These are phyloP conservation scores for Apis laboriosa DNA, from an alignment of 1,140 invertebrate genomes.

Conservation along the genomic window DNA sequence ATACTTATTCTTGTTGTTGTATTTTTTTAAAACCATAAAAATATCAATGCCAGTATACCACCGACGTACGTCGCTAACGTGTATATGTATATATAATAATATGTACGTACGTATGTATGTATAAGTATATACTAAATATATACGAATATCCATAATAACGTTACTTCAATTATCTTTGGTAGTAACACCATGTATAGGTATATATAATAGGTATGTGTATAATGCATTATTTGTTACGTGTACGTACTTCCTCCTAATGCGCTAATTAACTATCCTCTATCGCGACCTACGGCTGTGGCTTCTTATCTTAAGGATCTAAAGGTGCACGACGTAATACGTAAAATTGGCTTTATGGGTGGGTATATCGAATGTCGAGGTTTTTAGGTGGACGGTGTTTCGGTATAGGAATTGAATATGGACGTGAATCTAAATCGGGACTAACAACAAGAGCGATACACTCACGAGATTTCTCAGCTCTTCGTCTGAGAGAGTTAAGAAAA, in stretches of 20 bases:
- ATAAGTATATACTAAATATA: slow-evolving; percentile 56
- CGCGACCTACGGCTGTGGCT: slow-evolving; percentile 43
- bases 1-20: slow-evolving; percentile 36
- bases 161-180: slow-evolving; percentile 41
- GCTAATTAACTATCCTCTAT: slow-evolving; percentile 45
- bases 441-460: slow-evolving; percentile 16
- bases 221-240: slow-evolving; percentile 57
- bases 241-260: slow-evolving; percentile 38
- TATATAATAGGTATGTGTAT: slow-evolving; percentile 57
- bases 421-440: slow-evolving; percentile 9
- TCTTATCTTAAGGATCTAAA: slow-evolving; percentile 45
- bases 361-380: slow-evolving; percentile 15
- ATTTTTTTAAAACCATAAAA: slow-evolving; percentile 64
- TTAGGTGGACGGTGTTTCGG: slow-evolving; percentile 33
- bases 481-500: not conserved
- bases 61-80: slow-evolving; percentile 62
- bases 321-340: slow-evolving; percentile 42
- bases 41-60: slow-evolving; percentile 64
- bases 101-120: slow-evolving; percentile 54
- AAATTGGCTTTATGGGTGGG: slow-evolving; percentile 11
- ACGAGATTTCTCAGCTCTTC: slow-evolving; percentile 8
- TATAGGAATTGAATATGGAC: not conserved
- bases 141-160: slow-evolving; percentile 54
- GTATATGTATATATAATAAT: slow-evolving; percentile 61
- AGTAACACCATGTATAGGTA: slow-evolving; percentile 55